Conservation (phyloP, 2,888 invertebrate species). For the Metopia argyrocephala region DNA sequence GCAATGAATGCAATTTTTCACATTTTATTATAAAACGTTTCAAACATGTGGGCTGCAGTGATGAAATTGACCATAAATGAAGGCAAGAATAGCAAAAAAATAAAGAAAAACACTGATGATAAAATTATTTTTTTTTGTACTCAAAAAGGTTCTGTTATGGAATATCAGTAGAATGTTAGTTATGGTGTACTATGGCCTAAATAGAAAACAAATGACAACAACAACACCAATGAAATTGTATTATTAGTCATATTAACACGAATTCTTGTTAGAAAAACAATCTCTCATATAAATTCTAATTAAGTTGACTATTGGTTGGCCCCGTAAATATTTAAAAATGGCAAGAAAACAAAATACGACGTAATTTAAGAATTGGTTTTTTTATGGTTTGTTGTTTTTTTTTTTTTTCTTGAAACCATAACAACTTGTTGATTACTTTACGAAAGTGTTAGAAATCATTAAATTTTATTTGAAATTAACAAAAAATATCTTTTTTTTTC, state of each 20-base stretch:
- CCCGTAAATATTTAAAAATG: not conserved
- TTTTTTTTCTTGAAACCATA: not conserved
- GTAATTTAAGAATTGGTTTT: constrained; percentile 34
- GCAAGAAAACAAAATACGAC: constrained; percentile 2
- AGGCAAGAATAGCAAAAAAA: not conserved
- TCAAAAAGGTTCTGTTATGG: not conserved
- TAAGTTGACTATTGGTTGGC: no score
- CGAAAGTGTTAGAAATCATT: not conserved
- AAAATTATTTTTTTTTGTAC: no score
- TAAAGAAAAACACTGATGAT: no score
- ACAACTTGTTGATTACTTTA: not conserved
- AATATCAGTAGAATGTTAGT: not conserved
- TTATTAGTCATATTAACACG: not conserved
- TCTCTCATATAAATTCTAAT: not conserved
- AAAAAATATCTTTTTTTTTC: no score
- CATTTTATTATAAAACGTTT: constrained; percentile 18
- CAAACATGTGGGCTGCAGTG: constrained; percentile 23
- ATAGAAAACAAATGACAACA: no score
- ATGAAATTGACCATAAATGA: constrained; percentile 44
- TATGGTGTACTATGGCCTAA: not conserved
- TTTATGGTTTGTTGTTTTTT: no score
- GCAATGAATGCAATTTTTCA: constrained; percentile 5
- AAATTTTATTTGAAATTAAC: not conserved
- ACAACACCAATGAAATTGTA: not conserved
- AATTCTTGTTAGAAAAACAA: not conserved